Evolutionary conservation across 1,140 invertebrate genomes (phyloP).

Genomic region (Charaxes varanes): DNA sequence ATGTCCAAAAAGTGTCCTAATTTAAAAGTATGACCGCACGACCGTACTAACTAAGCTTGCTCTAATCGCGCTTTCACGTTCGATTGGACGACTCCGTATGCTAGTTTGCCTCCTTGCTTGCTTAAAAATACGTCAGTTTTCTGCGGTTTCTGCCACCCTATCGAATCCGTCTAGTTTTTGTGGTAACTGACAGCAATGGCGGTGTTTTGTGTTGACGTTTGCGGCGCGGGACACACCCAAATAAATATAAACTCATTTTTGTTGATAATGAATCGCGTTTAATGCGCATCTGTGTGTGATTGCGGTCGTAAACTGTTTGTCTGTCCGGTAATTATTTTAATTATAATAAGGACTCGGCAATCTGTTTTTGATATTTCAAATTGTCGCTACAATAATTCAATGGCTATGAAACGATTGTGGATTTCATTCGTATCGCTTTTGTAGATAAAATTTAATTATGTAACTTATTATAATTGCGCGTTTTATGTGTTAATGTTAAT

Average conservation of each 20-base stretch:
- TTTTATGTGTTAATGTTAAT: too few species aligned
- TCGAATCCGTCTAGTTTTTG: constrained; percentile 62
- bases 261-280: constrained; percentile 61
- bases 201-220: constrained; percentile 50
- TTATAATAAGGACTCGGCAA: constrained; percentile 47
- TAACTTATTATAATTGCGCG: too few species aligned
- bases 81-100: too few species aligned
- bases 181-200: constrained; percentile 41
- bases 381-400: constrained; percentile 28
- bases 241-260: constrained; percentile 69
- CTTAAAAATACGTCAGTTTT: too few species aligned
- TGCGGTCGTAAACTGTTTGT: constrained; percentile 60
- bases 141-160: too few species aligned
- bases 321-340: constrained; percentile 62
- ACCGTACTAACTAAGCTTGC: too few species aligned
- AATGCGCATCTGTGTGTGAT: constrained; percentile 61
- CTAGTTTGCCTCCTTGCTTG: too few species aligned
- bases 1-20: too few species aligned
- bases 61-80: too few species aligned
- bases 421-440: constrained; percentile 9
- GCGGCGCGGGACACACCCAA: constrained; percentile 34
- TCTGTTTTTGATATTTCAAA: constrained; percentile 54
- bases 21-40: too few species aligned
- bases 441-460: constrained; percentile 10
- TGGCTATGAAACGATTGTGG: constrained; percentile 11